Percentiles rank a stretch among this genome's conserved stretches.
Conservation (phyloP, 53 echinoderm and acorn worm genomes). For the Paracentrotus lividus region DNA sequence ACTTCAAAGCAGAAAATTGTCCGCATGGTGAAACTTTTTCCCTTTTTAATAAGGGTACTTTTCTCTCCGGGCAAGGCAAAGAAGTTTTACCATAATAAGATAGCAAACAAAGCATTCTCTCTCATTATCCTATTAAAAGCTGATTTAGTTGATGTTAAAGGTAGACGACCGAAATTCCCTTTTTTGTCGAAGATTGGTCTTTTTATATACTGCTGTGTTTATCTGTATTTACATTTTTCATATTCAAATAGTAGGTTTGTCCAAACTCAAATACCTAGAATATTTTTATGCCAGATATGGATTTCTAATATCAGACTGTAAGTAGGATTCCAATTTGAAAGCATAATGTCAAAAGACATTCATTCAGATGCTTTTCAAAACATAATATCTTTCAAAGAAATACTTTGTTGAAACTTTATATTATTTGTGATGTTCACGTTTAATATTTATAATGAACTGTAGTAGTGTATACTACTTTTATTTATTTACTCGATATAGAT, state of each 20-base stretch:
- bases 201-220: too few species aligned
- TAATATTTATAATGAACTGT: too few species aligned
- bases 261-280: background rate
- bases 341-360: too few species aligned
- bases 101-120: background rate
- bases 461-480: too few species aligned
- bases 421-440: too few species aligned
- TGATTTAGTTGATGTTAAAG: background rate
- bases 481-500: too few species aligned
- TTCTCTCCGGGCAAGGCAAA: slow-evolving; percentile 10
- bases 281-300: background rate
- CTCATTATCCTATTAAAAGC: background rate
- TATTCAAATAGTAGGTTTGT: background rate
- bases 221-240: too few species aligned
- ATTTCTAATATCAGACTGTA: background rate
- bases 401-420: too few species aligned
- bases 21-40: background rate
- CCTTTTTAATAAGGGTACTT: background rate
- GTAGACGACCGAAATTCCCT: background rate
- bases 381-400: too few species aligned
- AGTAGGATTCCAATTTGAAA: too few species aligned
- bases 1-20: slow-evolving; percentile 20
- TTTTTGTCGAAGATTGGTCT: too few species aligned
- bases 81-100: background rate
- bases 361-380: too few species aligned